Percentiles rank a stretch among this genome's conserved stretches.
Conservation (phyloP, 2,113 vertebrate species). For the Notechis scutatus region DNA sequence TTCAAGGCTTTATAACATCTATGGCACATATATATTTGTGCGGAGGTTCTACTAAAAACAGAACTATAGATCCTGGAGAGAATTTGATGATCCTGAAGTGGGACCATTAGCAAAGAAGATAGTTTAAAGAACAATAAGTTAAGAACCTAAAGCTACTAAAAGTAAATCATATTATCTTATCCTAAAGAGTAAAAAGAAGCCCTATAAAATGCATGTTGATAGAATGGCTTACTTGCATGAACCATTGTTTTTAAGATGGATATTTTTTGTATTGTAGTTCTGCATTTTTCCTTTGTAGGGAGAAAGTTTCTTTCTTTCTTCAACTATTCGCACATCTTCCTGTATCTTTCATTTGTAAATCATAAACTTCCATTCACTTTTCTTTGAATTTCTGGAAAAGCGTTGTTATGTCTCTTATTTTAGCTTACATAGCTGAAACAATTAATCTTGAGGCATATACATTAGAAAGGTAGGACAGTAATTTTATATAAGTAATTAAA, state of each 20-base stretch:
- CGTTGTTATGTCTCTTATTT: background rate
- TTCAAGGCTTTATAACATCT: background rate
- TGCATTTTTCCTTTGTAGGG: background rate
- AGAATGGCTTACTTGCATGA: background rate
- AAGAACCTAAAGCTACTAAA: background rate
- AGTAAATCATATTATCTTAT: background rate
- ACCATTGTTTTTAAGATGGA: background rate
- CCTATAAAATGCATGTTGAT: background rate
- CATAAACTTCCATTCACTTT: constrained; percentile 32
- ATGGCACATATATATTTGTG: background rate
- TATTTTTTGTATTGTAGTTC: background rate
- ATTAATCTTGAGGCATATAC: constrained; percentile 18
- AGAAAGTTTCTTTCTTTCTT: background rate
- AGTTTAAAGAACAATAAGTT: background rate
- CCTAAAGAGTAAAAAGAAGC: background rate
- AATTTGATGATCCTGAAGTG: background rate
- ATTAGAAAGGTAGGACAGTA: background rate
- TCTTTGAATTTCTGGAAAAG: background rate
- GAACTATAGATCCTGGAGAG: background rate
- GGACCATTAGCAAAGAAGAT: constrained; percentile 4
- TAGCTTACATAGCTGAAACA: constrained; percentile 4
- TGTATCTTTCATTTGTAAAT: background rate
- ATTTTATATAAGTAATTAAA: background rate
- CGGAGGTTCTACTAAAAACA: background rate
- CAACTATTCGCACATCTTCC: background rate